Base-by-base conservation (phyloP, 2,888 invertebrate species). In the Eupeodes latifasciatus region DNA sequence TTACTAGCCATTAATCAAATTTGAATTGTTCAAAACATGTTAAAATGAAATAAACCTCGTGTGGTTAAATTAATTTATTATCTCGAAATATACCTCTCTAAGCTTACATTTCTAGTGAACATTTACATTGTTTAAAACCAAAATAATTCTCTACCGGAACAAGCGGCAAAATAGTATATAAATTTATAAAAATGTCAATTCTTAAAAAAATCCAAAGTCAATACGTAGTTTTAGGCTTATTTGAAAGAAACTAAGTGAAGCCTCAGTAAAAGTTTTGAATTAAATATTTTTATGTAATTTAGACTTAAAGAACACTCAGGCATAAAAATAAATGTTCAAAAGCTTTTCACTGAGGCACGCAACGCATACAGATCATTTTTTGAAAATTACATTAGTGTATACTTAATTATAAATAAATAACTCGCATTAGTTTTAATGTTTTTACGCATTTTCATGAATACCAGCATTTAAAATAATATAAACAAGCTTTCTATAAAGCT, bases 151-250 rank as follows among this genome's bases (percentile, higher is more conserved):
- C 27, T 27, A 27, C 27, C 27, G 27, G 27, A 27, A 27, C 27
- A 27, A 27, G 27, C 27, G 2, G 27, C 27, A 27, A 27, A 27
- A 27, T 27, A 27, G 27, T 27, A 27, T 27, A 27, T 27, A 6
- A 40, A 40, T 5, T 40, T 40, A 34, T 57, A 27, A 59, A 66
- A 64, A 67, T 59, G 66, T 19, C 55, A 71, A n/a, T 81, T 89
- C 88, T 83, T 27, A 27, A 83, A 76, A 74, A 49, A 91, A 90
- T 93, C 93, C 93, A 93, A 93, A 93, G 93, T 93, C 93, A 92
- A 93, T 93, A 93, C 93, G 93, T 93, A 93, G 93, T 93, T 93
- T 93, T 93, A 93, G 93, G 92, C 93, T 93, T 92, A 91, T 90
- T 91, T 91, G 89, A 89, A 90, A 85, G 27, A 67, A 67, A 66